Conservation (phyloP, 2,113 vertebrate genomes). For the Aptenodytes forsteri region DNA sequence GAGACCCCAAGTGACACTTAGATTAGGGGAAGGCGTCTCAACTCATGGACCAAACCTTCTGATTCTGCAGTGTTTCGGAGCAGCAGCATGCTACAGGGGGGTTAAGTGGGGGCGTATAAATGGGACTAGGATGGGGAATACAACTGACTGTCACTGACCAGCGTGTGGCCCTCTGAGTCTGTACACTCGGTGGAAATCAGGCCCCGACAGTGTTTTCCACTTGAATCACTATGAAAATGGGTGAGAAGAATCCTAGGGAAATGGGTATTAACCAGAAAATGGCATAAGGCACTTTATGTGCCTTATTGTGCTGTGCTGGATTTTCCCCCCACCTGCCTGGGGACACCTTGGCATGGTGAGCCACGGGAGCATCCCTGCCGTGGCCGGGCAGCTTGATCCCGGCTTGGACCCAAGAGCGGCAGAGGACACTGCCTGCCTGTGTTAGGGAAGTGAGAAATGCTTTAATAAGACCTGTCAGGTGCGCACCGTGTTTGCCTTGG, state of each 20-base stretch:
- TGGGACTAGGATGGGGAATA: background rate
- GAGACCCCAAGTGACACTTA: background rate
- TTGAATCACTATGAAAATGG: background rate
- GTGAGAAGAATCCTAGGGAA: background rate
- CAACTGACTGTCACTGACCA: background rate
- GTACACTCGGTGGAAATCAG: background rate
- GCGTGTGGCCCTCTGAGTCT: background rate
- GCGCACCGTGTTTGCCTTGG: background rate
- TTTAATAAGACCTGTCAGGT: background rate
- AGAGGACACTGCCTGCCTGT: background rate
- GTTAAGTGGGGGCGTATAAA: background rate
- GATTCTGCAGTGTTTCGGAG: background rate
- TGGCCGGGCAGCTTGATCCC: background rate
- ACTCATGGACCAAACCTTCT: background rate
- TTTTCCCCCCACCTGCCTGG: background rate
- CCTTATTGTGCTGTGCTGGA: background rate
- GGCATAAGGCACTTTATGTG: background rate
- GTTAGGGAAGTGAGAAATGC: background rate
- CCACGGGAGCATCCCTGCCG: background rate
- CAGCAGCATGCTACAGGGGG: background rate
- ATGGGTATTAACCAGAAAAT: background rate
- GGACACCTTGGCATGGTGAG: accelerated
- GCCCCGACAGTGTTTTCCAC: background rate
- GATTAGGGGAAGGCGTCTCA: accelerated
- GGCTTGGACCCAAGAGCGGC: accelerated